These are phyloP conservation scores for Drosophila ohnishii DNA, from an alignment of 1,140 invertebrate species.

Conservation along the genomic window DNA sequence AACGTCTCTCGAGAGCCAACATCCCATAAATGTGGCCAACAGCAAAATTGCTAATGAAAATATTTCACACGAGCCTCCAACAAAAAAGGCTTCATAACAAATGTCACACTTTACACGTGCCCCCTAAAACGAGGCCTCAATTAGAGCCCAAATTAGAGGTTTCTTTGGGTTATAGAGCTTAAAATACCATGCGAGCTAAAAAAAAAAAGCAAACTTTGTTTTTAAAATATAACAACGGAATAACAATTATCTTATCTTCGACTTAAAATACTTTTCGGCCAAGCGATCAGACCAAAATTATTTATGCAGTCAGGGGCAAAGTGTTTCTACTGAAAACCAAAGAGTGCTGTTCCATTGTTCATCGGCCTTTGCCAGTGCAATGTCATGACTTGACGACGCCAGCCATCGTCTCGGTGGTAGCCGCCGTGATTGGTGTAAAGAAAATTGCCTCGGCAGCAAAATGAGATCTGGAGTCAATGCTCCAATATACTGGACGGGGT, in stretches of 20 bases:
- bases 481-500: conserved; percentile 22
- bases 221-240: conserved; percentile 1
- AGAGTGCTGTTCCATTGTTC: conserved; percentile 27
- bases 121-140: conserved; percentile 25
- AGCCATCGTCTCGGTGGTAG: conserved; percentile 8
- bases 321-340: conserved; percentile 24
- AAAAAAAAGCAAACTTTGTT: not conserved
- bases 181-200: conserved; percentile 12
- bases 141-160: conserved; percentile 17
- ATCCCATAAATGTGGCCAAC: conserved; percentile 19
- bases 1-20: conserved; percentile 32
- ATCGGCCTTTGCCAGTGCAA: conserved; percentile 31
- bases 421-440: conserved; percentile 41
- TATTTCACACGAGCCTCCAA: conserved; percentile 26
- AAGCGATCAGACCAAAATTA: conserved; percentile 18
- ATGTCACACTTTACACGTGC: conserved; percentile 30
- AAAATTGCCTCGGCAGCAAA: conserved; percentile 31
- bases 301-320: conserved; percentile 32
- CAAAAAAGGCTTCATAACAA: conserved; percentile 16
- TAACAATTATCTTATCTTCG: conserved; percentile 35
- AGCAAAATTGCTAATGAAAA: conserved; percentile 31
- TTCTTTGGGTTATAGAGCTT: not conserved
- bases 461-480: conserved; percentile 36
- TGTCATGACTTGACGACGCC: conserved; percentile 41
- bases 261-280: conserved; percentile 22